These are phyloP conservation scores for Entelurus aequoreus DNA, from an alignment of 2,113 vertebrate genomes.

Conservation along the genomic window DNA sequence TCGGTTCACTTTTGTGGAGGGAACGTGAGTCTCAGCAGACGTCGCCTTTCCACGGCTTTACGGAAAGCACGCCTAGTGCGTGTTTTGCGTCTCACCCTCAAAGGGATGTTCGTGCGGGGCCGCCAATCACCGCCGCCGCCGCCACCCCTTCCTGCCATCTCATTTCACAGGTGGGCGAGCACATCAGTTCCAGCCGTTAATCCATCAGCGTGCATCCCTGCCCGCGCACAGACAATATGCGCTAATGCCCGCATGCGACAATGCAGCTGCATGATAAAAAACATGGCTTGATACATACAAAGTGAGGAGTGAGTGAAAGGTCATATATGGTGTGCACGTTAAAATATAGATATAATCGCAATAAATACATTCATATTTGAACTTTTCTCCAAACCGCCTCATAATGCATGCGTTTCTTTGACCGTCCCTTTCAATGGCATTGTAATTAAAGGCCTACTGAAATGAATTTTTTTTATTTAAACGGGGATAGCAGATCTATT, in stretches of 20 bases:
- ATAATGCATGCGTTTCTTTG: too few relatives aligned
- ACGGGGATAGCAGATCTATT: too few relatives aligned
- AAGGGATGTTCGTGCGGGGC: constrained; percentile 31
- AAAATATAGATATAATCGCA: too few relatives aligned
- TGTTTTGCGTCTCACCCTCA: constrained; percentile 17
- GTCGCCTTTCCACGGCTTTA: neutral
- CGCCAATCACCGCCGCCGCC: neutral
- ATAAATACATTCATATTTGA: neutral
- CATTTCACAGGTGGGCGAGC: constrained; percentile 73
- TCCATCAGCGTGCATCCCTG: constrained; percentile 52
- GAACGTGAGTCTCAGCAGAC: too few relatives aligned
- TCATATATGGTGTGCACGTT: neutral
- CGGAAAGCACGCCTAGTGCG: neutral
- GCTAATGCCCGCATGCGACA: constrained; percentile 1
- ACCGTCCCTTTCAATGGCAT: too few relatives aligned
- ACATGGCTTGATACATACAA: constrained; percentile 1
- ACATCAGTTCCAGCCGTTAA: constrained; percentile 65
- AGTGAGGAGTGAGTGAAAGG: neutral
- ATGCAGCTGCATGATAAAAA: constrained; percentile 1
- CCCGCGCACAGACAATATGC: constrained; percentile 18
- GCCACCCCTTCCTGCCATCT: constrained; percentile 47
- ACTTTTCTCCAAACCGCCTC: neutral
- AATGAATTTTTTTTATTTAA: too few relatives aligned
- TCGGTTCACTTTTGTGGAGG: too few relatives aligned
- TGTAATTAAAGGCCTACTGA: too few relatives aligned